phyloP scores from a whole-genome alignment of 2,797 vertebrate genomes.

The Pseudotriccus pelzelni region DNA sequence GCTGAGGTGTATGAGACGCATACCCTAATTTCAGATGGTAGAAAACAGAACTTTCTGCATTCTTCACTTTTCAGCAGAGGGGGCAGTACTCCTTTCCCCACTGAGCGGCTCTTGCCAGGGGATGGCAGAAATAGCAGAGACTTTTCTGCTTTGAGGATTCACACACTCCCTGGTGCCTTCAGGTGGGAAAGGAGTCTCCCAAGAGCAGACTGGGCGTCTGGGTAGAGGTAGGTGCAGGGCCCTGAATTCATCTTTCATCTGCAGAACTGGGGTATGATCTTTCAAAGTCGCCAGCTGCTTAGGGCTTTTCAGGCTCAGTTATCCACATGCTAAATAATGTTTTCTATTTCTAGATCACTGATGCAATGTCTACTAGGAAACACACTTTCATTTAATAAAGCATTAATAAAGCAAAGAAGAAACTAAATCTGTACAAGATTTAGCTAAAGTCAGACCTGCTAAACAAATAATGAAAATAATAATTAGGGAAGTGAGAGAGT shows the following conservation, averaged over 20 bases:
- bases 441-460: not conserved
- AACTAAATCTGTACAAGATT: not conserved
- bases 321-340: not conserved
- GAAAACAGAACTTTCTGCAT: not conserved
- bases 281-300: not conserved
- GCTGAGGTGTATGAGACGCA: not conserved
- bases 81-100: fast-evolving
- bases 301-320: not conserved
- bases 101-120: not conserved
- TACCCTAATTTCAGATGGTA: not conserved
- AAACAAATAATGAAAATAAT: not conserved
- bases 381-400: not conserved
- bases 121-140: not conserved
- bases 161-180: not conserved
- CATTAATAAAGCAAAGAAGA: not conserved
- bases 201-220: fast-evolving
- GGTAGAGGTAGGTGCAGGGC: not conserved
- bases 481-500: not conserved
- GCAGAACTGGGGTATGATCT: not conserved
- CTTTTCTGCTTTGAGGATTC: not conserved
- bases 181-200: not conserved
- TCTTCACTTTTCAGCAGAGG: not conserved
- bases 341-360: not conserved
- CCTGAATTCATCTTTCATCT: not conserved
- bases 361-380: not conserved